Conservation (phyloP, 2,113 vertebrate species). For the Anolis carolinensis region DNA sequence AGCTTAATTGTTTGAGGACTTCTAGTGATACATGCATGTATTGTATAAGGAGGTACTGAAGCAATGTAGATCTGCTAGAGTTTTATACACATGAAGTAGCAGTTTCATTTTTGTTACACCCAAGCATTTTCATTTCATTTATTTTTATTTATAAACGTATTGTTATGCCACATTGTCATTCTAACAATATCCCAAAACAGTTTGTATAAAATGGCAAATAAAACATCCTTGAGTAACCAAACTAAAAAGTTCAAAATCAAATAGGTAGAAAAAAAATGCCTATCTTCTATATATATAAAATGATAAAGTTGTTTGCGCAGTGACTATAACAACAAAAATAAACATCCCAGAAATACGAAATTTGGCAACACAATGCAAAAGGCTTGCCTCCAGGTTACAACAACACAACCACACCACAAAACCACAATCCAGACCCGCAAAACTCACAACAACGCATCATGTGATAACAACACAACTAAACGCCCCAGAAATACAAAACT, state of each 20-base stretch:
- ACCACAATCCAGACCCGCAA: too few relatives aligned
- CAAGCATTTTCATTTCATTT: not conserved
- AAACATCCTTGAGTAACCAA: not conserved
- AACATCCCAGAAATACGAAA: too few relatives aligned
- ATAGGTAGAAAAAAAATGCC: too few relatives aligned
- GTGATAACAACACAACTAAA: too few relatives aligned
- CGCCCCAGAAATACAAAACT: too few relatives aligned
- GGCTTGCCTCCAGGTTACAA: too few relatives aligned
- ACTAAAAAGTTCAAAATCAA: not conserved
- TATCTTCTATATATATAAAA: too few relatives aligned
- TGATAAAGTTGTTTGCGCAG: too few relatives aligned
- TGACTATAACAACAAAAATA: too few relatives aligned
- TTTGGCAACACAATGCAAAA: too few relatives aligned
- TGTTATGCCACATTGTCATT: not conserved
- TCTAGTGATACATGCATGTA: not conserved
- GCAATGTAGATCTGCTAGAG: not conserved
- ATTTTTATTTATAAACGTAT: not conserved
- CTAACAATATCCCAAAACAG: not conserved
- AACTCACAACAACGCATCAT: too few relatives aligned
- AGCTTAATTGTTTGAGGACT: not conserved
- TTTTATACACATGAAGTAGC: not conserved
- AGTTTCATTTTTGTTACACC: not conserved
- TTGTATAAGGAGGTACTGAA: slow-evolving; percentile 33
- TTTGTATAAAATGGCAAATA: not conserved
- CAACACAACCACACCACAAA: too few relatives aligned